These are phyloP conservation scores for Phaonia tiefii DNA, from an alignment of 2,888 invertebrate species.

Conservation along the genomic window DNA sequence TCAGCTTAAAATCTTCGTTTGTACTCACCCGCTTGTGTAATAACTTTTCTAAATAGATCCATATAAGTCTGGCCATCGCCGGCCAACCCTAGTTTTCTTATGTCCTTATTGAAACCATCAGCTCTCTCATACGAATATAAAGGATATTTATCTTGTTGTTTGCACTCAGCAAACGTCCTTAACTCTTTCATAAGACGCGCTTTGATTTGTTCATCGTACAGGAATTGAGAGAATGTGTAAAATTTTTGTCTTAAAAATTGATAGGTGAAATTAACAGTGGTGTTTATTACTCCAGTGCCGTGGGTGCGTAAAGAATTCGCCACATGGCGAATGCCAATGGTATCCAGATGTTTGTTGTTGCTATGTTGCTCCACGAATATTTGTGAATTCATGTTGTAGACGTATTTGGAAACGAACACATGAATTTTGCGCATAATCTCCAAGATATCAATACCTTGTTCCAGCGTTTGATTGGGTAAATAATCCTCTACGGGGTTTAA, in stretches of 20 bases:
- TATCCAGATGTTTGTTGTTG: conserved; percentile 95
- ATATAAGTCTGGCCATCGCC: conserved; percentile 92
- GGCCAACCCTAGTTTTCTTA: conserved; percentile 91
- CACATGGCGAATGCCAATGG: conserved; percentile 96
- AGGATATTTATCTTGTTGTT: conserved; percentile 72
- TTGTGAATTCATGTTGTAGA: conserved; percentile 98
- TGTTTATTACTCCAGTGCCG: conserved; percentile 97
- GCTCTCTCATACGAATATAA: conserved; percentile 88
- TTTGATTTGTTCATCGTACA: conserved; percentile 97
- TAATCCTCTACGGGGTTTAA: conserved; percentile 93
- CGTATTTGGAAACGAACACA: conserved; percentile 94
- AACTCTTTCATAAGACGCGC: conserved; percentile 95
- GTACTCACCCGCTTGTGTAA: conserved; percentile 94
- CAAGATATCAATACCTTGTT: conserved; percentile 95
- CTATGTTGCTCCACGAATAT: conserved; percentile 96
- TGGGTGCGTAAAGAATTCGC: conserved; percentile 98
- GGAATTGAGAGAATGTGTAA: conserved; percentile 96
- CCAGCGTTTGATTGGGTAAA: conserved; percentile 96
- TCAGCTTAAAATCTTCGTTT: too few species aligned
- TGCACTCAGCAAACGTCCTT: conserved; percentile 87
- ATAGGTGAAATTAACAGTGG: conserved; percentile 95
- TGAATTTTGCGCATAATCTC: conserved; percentile 98
- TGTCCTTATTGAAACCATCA: conserved; percentile 95
- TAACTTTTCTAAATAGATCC: conserved; percentile 94
- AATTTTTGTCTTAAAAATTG: conserved; percentile 97